Percentiles rank a stretch among this genome's conserved stretches.
Evolutionary conservation across 2,888 invertebrate species (phyloP).

Genomic region (Brenthis daphne): DNA sequence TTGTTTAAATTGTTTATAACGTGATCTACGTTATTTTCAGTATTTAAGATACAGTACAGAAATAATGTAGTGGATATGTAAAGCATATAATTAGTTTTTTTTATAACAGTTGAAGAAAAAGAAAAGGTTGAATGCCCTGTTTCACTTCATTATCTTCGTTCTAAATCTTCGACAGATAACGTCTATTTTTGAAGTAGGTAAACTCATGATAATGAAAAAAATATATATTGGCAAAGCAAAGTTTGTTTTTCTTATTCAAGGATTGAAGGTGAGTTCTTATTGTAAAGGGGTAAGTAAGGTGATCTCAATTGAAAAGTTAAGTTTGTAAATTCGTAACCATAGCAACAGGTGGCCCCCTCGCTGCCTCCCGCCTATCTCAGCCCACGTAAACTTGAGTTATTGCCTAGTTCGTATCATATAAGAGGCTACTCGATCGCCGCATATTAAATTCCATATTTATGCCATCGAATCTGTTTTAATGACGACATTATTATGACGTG

Average conservation of each 20-base stretch:
- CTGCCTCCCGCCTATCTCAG: slow-evolving; percentile 46
- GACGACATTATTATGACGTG: slow-evolving; percentile 16
- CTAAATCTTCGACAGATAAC: no score
- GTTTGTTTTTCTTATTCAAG: slow-evolving; percentile 7
- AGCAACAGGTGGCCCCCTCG: slow-evolving; percentile 66
- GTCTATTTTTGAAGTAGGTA: no score
- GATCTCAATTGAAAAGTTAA: slow-evolving; percentile 37
- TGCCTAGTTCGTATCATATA: slow-evolving; percentile 55
- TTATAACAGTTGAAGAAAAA: no score
- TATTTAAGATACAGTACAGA: no score
- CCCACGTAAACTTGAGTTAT: slow-evolving; percentile 63
- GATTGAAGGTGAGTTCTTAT: slow-evolving; percentile 9
- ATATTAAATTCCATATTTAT: slow-evolving; percentile 38
- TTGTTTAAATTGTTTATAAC: no score
- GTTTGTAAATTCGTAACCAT: slow-evolving; percentile 54
- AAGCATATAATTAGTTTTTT: no score
- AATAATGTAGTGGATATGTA: no score
- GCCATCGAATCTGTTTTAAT: slow-evolving; percentile 19
- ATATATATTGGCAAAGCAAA: not conserved
- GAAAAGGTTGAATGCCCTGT: no score
- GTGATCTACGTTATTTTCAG: no score
- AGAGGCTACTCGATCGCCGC: slow-evolving; percentile 46
- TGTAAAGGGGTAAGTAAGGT: slow-evolving; percentile 18
- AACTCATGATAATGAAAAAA: no score
- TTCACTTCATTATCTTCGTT: no score